Base-by-base conservation (phyloP, 1,140 invertebrate genomes). In the Drosophila nikananu region DNA sequence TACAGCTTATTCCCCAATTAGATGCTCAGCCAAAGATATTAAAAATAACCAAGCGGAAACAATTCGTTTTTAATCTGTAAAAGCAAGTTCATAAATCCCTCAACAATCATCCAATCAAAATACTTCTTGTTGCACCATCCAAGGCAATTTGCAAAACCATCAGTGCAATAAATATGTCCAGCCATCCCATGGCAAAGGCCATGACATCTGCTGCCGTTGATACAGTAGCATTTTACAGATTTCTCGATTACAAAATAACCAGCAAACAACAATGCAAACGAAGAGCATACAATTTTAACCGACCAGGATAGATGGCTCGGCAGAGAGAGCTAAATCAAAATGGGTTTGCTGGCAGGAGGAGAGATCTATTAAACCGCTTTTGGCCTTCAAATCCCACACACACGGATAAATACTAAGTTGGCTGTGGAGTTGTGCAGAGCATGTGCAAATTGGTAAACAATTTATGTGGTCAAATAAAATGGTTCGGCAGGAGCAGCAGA, bases 381-480 rank as follows among this genome's bases (percentile, higher is more conserved):
- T 39, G 68, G 49, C 75, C 57, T 55, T 60, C 62, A 44, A 30
- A 77, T 58, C 49, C 49, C 44, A 30, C n/a, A 48, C 68, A 39
- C n/a, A 48, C 19, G 30, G 37, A 25, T 37, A 48, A 35, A 48
- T 39, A 64, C 35, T 7, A 23, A 25, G 54, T 32, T 23, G 15
- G 44, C 32, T 15, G 37, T 27, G 70, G 41, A 68, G 46, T 25
- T 60, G 51, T 23, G 51, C 57, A 48, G 54, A 58, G 48, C 42
- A 77, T 68, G 64, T 61, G 66, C 73, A 74, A 86, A 81, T 78
- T 78, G 76, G 75, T 77, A 77, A 77, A 77, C 75, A 77, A 77
- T 77, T 77, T 77, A 77, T 77, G 75, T 77, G 75, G 74, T 77
- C 74, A 77, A 77, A 77, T 77, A 77, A 77, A 77, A 77, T 70